Percentiles rank a stretch among this genome's conserved stretches.
These are phyloP conservation scores for Lagorchestes hirsutus DNA, from an alignment of 2,797 vertebrate species.

Conservation along the genomic window DNA sequence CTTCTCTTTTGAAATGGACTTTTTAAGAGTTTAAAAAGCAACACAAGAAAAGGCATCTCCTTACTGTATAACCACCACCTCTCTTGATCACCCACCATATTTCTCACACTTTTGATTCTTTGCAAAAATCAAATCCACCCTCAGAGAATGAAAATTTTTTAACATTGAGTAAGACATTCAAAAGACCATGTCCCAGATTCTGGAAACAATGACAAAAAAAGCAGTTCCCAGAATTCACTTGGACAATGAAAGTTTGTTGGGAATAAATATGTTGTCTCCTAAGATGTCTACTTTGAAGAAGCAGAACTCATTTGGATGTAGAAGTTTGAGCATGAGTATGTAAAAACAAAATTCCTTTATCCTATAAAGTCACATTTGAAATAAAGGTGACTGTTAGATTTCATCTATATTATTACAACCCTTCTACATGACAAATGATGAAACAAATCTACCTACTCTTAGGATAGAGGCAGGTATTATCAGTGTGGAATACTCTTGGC, in stretches of 20 bases:
- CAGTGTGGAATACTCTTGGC: background rate
- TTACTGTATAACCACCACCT: conserved; percentile 26
- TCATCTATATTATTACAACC: conserved; percentile 31
- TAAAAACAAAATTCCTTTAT: conserved; percentile 15
- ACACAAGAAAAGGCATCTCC: conserved; percentile 47
- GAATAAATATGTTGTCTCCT: conserved; percentile 30
- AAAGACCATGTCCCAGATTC: conserved; percentile 34
- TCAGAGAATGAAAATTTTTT: conserved; percentile 25
- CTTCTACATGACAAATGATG: conserved; percentile 9
- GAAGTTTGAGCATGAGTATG: conserved; percentile 3
- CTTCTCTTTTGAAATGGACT: background rate
- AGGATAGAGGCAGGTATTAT: too few relatives aligned
- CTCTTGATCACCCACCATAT: conserved; percentile 22
- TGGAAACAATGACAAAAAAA: conserved; percentile 26
- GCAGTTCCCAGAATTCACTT: background rate
- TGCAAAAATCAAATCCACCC: conserved; percentile 16
- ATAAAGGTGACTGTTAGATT: background rate
- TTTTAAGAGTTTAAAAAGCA: conserved; percentile 41
- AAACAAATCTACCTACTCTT: background rate
- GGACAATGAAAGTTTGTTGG: background rate
- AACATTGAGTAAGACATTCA: conserved; percentile 42
- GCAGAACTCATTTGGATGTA: background rate
- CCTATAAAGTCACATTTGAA: background rate
- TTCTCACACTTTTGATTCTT: conserved; percentile 5
- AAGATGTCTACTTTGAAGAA: background rate